Conservation (phyloP, 2,113 vertebrate genomes). For the Rhynchomys soricoides region DNA sequence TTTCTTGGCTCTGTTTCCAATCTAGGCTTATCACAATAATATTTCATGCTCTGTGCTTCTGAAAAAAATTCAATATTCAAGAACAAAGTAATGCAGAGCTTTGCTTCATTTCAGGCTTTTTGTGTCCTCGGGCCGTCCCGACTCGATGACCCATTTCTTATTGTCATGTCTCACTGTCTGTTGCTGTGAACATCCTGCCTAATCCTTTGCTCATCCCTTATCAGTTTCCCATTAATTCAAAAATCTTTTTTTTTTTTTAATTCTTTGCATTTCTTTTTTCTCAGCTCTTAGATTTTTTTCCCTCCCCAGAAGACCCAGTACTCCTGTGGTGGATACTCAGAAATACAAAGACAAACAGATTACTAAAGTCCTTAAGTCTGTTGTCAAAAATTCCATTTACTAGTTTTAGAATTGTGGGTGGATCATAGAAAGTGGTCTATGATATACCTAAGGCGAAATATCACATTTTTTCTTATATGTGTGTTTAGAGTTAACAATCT, state of each 20-base stretch:
- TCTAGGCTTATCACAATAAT: constrained; percentile 81
- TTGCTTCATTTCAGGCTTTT: constrained; percentile 83
- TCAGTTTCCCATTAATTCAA: constrained; percentile 79
- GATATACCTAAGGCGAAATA: neutral
- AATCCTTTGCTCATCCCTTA: constrained; percentile 83
- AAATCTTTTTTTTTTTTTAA: constrained; percentile 53
- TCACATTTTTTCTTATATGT: neutral
- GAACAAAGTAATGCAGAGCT: constrained; percentile 84
- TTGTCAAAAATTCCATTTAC: constrained; percentile 60
- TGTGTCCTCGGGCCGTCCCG: constrained; percentile 84
- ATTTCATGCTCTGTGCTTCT: constrained; percentile 83
- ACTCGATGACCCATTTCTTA: constrained; percentile 82
- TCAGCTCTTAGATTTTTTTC: constrained; percentile 50
- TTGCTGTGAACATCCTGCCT: constrained; percentile 77
- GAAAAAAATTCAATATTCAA: constrained; percentile 83
- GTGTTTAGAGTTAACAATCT: neutral
- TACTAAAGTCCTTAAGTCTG: neutral
- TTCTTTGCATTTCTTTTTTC: constrained; percentile 77
- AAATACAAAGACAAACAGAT: constrained; percentile 63
- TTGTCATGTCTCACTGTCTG: constrained; percentile 80
- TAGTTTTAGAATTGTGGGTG: constrained; percentile 51
- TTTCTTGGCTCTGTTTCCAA: constrained; percentile 78
- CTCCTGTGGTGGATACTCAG: constrained; percentile 55
- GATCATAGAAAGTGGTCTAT: constrained; percentile 48
- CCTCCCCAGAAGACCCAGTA: constrained; percentile 37